phyloP scores from a whole-genome alignment of 2,888 invertebrate genomes.

The Amaurobius ferox region DNA sequence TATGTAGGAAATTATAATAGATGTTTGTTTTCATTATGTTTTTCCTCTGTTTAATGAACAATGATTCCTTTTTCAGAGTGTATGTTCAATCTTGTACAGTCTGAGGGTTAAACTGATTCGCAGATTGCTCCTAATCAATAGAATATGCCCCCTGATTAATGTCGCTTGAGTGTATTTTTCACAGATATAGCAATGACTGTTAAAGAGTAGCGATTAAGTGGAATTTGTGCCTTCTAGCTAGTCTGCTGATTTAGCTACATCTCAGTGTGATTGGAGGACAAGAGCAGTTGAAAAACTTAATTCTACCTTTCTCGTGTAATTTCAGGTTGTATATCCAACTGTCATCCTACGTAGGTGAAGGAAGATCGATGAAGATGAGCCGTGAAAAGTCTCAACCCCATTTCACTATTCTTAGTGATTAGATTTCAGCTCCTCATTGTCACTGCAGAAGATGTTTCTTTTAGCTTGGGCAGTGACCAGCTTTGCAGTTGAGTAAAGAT shows the following conservation, averaged over 20 bases:
- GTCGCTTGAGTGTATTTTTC: conserved; percentile 42
- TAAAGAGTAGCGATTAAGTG: conserved; percentile 35
- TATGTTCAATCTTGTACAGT: neutral
- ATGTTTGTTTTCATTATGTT: too few species aligned
- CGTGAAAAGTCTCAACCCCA: conserved; percentile 23
- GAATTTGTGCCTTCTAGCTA: conserved; percentile 66
- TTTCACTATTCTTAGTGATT: conserved; percentile 72
- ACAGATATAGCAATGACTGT: conserved; percentile 59
- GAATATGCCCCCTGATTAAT: neutral
- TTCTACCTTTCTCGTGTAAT: conserved; percentile 72
- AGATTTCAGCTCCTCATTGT: conserved; percentile 69
- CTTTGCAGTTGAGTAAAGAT: conserved; percentile 45
- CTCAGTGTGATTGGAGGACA: conserved; percentile 64
- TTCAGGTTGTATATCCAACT: conserved; percentile 69
- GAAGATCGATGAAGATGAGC: conserved; percentile 59
- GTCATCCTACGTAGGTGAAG: conserved; percentile 69
- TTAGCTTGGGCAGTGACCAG: conserved; percentile 60
- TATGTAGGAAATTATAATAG: too few species aligned
- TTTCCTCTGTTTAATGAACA: too few species aligned
- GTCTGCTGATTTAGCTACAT: conserved; percentile 72
- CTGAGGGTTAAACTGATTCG: conserved; percentile 41
- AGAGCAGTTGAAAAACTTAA: conserved; percentile 72
- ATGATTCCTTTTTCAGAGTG: too few species aligned
- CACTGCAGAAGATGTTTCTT: conserved; percentile 65
- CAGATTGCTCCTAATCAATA: neutral